Percentiles rank a stretch among this genome's conserved stretches.
Evolutionary conservation across 2,797 vertebrate genomes (phyloP).

Genomic region (Miichthys miiuy): DNA sequence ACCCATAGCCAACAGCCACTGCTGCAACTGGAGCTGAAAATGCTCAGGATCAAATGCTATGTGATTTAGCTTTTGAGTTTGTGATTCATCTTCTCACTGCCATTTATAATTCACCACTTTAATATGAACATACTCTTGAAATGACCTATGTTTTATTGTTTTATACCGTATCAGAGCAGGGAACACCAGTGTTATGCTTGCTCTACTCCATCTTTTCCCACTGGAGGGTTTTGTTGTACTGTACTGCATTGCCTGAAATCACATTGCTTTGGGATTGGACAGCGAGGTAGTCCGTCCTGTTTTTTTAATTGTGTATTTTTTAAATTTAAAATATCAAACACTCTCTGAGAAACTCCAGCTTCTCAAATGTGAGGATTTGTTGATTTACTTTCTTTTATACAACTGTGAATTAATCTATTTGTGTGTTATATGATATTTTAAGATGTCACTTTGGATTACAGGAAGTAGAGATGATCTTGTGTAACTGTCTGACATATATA

Average conservation of each 20-base stretch:
- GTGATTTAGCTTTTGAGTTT: not conserved
- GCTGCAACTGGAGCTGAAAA: constrained; percentile 27
- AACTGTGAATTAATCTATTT: not conserved
- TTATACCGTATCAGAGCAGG: not conserved
- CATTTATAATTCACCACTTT: not conserved
- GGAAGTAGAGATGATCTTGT: not conserved
- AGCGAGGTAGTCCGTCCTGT: not conserved
- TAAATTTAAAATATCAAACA: not conserved
- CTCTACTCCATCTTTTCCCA: constrained; percentile 1
- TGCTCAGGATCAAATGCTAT: constrained; percentile 7
- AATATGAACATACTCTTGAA: constrained; percentile 1
- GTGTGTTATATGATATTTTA: not conserved
- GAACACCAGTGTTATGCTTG: not conserved
- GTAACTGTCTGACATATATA: not conserved
- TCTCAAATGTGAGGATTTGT: not conserved
- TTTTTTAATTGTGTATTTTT: too few species aligned
- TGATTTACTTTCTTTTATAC: not conserved
- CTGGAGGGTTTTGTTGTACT: constrained; percentile 9
- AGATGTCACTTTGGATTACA: not conserved
- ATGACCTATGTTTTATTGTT: not conserved
- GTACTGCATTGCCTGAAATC: not conserved
- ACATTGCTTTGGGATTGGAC: not conserved
- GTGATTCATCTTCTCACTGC: not conserved
- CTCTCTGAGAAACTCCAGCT: not conserved
- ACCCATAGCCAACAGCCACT: not conserved